Evolutionary conservation across 2,113 vertebrate species (phyloP), one percentile per base, ranked within the genome.

Genomic region (Xiphorhynchus elegans): DNA sequence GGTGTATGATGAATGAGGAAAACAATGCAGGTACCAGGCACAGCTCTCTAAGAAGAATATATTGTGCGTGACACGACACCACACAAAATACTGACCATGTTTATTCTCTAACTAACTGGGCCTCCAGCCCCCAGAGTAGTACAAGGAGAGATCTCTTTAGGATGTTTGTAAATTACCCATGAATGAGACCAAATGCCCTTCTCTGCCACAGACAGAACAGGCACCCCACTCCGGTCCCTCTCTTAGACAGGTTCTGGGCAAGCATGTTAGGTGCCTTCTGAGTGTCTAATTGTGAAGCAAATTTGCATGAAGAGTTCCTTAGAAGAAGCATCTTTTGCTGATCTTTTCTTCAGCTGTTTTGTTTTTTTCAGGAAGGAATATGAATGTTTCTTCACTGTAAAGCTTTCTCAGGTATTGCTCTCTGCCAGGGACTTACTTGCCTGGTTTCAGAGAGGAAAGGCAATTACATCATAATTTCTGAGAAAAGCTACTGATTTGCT

Each of bases 1-100:
- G 1, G 79, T 86, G 53, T 84, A 81, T 93, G 91, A 95, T 83
- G 91, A 89, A 95, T 68, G 88, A 86, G 88, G 73, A 82, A 93
- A 97, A 96, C 90, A 93, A 53, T 64, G 76, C 83, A 94, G 93
- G 88, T 92, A 92, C 60, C 83, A 86, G 82, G 83, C 92, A 79
- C 1, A 1, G 85, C 53, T 92, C 64, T 90, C 72, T 78, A 40
- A 26, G 64, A 64, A 79, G 63, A 94, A 75, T 52, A 79, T 40
- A 78, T 68, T 81, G 44, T 52, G 39, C 70, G 67, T 56, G 85
- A 83, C 82, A 81, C 3, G 25, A 68, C 64, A 66, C 56, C 68
- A 25, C 20, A 60, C 37, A 90, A 93, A 86, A 90, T 47, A 62
- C 46, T 20, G 42, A 59, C 53, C 4, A 3, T 0, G 1, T 89